Conservation (phyloP, 2,888 invertebrate genomes). For the Caenorhabditis zanzibari region DNA sequence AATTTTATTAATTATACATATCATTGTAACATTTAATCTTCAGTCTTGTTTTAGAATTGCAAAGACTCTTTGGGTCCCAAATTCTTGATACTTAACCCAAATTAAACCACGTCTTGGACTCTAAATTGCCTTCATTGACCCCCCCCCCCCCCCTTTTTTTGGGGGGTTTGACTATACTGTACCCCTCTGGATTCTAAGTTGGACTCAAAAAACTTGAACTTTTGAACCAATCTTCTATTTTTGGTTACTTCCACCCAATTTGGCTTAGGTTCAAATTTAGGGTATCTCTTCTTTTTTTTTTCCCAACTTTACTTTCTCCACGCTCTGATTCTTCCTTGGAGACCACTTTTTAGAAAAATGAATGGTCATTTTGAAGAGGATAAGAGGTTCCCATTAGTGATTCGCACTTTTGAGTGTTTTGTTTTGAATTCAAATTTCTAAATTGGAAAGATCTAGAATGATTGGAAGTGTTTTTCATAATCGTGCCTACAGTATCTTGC, state of each 20-base stretch:
- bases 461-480: neutral
- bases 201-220: neutral
- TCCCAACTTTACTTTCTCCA: conserved; percentile 30
- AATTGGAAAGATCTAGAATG: neutral
- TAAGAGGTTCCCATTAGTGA: conserved; percentile 9
- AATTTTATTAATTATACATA: too few species aligned
- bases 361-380: neutral
- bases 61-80: too few species aligned
- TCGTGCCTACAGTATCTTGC: too few species aligned
- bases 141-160: too few species aligned
- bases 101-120: neutral
- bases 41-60: too few species aligned
- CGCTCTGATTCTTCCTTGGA: conserved; percentile 47
- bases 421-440: too few species aligned
- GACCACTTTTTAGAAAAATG: neutral
- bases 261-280: too few species aligned
- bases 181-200: too few species aligned
- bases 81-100: neutral
- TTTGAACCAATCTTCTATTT: neutral
- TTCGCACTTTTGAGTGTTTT: conserved; percentile 1
- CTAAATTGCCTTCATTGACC: conserved; percentile 4
- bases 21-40: too few species aligned
- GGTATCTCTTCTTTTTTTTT: too few species aligned
- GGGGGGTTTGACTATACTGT: too few species aligned
- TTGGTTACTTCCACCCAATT: neutral